Conservation (phyloP, 2,888 invertebrate species). For the Hypercompe scribonia region DNA sequence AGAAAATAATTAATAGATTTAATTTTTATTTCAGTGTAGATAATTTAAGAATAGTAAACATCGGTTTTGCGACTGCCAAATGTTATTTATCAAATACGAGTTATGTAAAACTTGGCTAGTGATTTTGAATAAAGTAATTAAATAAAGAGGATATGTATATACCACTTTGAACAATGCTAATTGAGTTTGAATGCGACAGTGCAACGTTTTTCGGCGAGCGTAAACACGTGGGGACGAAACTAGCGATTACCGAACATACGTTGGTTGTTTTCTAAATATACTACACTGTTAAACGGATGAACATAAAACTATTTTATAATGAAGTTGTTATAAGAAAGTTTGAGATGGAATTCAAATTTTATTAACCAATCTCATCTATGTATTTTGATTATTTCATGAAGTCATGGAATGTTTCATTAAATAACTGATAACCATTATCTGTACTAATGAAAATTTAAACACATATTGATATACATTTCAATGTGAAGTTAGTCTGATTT, state of each 20-base stretch:
- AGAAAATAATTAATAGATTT: neutral
- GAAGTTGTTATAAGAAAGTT: neutral
- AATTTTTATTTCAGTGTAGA: neutral
- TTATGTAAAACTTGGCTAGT: too few species aligned
- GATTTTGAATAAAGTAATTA: neutral
- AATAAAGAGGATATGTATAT: neutral
- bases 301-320: conserved; percentile 11
- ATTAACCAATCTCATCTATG: neutral
- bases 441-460: neutral
- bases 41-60: neutral
- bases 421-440: neutral
- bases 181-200: neutral
- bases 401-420: neutral
- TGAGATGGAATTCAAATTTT: neutral
- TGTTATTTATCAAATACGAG: neutral
- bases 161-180: conserved; percentile 1
- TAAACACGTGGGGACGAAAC: conserved; percentile 3
- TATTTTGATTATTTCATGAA: neutral
- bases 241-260: conserved; percentile 1
- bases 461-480: neutral
- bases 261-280: neutral
- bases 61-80: neutral
- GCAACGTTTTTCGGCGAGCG: neutral
- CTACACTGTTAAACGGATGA: neutral
- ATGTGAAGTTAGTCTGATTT: neutral